Percentiles rank a stretch among this genome's conserved stretches.
phyloP scores from a whole-genome alignment of 2,888 invertebrate species.

The Eristalis arbustorum region DNA sequence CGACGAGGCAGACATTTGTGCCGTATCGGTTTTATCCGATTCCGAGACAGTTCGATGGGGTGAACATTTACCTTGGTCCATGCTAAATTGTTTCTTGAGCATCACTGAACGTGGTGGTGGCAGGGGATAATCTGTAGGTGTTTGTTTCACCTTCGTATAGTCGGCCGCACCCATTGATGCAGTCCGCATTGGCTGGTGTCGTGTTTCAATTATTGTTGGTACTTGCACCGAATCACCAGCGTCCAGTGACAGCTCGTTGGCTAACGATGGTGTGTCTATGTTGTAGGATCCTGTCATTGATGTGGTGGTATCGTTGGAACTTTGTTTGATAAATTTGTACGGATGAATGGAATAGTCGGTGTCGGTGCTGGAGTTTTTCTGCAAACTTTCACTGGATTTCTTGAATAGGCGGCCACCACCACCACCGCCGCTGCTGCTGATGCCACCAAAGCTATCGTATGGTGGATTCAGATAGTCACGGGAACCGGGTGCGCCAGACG shows the following conservation, averaged over 20 bases:
- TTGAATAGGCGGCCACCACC: slow-evolving; percentile 75
- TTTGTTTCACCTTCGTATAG: slow-evolving; percentile 72
- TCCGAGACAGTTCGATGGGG: slow-evolving; percentile 73
- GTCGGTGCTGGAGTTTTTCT: slow-evolving; percentile 80
- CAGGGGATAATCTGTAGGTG: slow-evolving; percentile 72
- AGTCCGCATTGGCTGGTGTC: slow-evolving; percentile 76
- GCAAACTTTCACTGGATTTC: slow-evolving; percentile 80
- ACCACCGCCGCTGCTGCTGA: slow-evolving; percentile 68
- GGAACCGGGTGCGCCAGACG: slow-evolving; percentile 75
- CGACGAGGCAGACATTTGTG: slow-evolving; percentile 47
- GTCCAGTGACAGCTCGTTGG: slow-evolving; percentile 79
- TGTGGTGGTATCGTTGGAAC: slow-evolving; percentile 80
- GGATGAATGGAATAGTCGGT: slow-evolving; percentile 80
- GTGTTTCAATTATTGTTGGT: slow-evolving; percentile 72
- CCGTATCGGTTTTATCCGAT: slow-evolving; percentile 67
- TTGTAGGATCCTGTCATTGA: slow-evolving; percentile 80
- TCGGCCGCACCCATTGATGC: slow-evolving; percentile 77
- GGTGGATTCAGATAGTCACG: slow-evolving; percentile 79
- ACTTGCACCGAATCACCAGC: slow-evolving; percentile 75
- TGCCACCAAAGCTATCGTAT: slow-evolving; percentile 72
- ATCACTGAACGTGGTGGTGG: slow-evolving; percentile 77
- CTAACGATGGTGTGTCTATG: slow-evolving; percentile 79
- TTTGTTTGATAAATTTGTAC: slow-evolving; percentile 80
- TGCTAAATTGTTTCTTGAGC: slow-evolving; percentile 80
- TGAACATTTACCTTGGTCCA: slow-evolving; percentile 78